Percentiles rank a stretch among this genome's conserved stretches.
These are phyloP conservation scores for Laterallus jamaicensis DNA, from an alignment of 2,113 vertebrate genomes.

Conservation along the genomic window DNA sequence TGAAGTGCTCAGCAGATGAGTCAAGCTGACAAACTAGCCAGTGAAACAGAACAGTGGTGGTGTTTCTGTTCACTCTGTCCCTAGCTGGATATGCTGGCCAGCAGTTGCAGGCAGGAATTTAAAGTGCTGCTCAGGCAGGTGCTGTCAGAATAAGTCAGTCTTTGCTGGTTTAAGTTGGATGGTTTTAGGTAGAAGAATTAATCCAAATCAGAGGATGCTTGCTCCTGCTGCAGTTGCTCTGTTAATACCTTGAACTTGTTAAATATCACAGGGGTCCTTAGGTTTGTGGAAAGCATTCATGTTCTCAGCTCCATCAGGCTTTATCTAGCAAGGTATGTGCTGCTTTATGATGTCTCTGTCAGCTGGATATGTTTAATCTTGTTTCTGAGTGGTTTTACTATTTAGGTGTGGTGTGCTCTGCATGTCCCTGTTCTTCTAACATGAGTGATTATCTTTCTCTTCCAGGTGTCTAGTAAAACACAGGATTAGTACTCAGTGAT, in stretches of 20 bases:
- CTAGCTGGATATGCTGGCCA: neutral
- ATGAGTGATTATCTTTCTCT: neutral
- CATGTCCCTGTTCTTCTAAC: neutral
- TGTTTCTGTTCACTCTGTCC: slow-evolving; percentile 1
- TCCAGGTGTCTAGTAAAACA: slow-evolving; percentile 18
- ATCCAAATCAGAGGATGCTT: neutral
- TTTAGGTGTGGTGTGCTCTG: slow-evolving; percentile 7
- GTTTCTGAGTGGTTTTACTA: neutral
- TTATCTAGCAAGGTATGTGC: neutral
- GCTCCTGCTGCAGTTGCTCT: neutral
- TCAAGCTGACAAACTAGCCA: neutral
- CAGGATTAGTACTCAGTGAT: slow-evolving; percentile 6
- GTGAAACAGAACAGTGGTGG: neutral
- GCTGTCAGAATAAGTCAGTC: neutral
- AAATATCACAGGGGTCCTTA: neutral
- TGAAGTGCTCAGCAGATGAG: neutral
- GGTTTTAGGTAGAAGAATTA: neutral
- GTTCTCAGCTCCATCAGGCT: neutral
- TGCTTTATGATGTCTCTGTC: neutral
- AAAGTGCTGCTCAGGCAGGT: neutral
- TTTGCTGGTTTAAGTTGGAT: neutral
- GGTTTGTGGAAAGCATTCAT: neutral
- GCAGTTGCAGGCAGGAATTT: neutral
- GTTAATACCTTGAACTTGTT: neutral
- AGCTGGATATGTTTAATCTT: neutral